phyloP scores from a whole-genome alignment of 2,113 vertebrate genomes.

The Amphilophus citrinellus region DNA sequence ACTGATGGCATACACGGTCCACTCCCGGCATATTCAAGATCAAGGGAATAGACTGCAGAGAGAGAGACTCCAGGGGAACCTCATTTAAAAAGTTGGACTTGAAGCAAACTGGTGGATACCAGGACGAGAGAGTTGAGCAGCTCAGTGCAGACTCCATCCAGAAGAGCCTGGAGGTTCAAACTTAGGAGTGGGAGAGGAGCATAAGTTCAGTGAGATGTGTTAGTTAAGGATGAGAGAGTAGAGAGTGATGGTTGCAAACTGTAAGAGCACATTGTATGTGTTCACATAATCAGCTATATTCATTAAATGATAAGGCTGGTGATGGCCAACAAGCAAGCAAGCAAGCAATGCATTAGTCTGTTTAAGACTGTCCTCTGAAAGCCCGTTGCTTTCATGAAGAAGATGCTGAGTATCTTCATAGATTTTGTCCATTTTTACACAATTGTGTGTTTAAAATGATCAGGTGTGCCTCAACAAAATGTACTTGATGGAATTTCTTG shows the following conservation, averaged over 20 bases:
- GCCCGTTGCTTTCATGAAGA: background rate
- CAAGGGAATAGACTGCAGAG: slow-evolving; percentile 26
- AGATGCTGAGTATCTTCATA: slow-evolving; percentile 35
- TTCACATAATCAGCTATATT: background rate
- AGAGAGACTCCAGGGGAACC: slow-evolving; percentile 35
- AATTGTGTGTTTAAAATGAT: too few species aligned
- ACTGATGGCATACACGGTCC: slow-evolving; percentile 35
- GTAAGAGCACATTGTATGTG: background rate
- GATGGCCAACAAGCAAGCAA: background rate
- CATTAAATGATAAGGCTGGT: background rate
- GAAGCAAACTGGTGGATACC: slow-evolving; percentile 29
- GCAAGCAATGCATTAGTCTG: background rate
- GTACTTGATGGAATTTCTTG: background rate
- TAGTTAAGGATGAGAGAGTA: background rate
- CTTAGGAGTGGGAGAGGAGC: slow-evolving; percentile 54
- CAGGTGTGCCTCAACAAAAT: too few species aligned
- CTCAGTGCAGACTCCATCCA: slow-evolving; percentile 22
- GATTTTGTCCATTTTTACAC: slow-evolving; percentile 1
- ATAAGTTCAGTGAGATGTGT: slow-evolving; percentile 16
- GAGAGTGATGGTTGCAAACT: background rate
- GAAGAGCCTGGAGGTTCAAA: slow-evolving; percentile 35
- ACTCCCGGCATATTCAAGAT: slow-evolving; percentile 17
- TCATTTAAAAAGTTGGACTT: slow-evolving; percentile 31
- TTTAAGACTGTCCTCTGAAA: background rate
- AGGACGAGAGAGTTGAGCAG: slow-evolving; percentile 6